Conservation (phyloP, 1,140 invertebrate genomes). For the Neodiprion lecontei region DNA sequence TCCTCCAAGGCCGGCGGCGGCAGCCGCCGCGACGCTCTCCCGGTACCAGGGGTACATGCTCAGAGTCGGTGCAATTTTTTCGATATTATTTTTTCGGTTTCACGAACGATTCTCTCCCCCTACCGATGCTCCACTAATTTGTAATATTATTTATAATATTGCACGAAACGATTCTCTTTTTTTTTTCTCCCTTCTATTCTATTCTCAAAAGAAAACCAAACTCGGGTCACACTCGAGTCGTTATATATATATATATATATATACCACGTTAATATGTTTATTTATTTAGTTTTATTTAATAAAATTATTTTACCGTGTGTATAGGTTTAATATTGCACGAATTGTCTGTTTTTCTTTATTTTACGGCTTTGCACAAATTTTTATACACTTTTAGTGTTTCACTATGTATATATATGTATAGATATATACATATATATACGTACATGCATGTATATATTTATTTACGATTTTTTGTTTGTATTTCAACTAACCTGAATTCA, state of each 20-base stretch:
- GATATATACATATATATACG: too few species aligned
- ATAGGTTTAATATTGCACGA: neutral
- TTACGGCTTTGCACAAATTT: too few species aligned
- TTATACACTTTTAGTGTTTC: too few species aligned
- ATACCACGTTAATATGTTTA: neutral
- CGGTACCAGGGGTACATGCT: constrained; percentile 77
- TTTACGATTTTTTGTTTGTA: too few species aligned
- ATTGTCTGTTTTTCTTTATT: too few species aligned
- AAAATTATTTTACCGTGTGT: neutral
- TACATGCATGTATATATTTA: too few species aligned
- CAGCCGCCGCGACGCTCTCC: constrained; percentile 68
- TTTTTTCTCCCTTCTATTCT: too few species aligned
- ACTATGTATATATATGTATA: too few species aligned
- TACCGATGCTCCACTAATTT: too few species aligned
- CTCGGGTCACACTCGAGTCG: neutral
- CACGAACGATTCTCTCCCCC: neutral
- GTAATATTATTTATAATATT: neutral
- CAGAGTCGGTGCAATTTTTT: constrained; percentile 43
- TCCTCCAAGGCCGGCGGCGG: constrained; percentile 59
- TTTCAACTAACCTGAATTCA: too few species aligned
- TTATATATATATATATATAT: neutral
- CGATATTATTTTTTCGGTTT: constrained; percentile 3
- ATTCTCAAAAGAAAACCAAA: neutral
- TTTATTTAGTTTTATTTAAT: neutral
- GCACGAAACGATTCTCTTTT: neutral